Base-by-base conservation (phyloP, 2,113 vertebrate genomes). In the Cacatua alba region DNA sequence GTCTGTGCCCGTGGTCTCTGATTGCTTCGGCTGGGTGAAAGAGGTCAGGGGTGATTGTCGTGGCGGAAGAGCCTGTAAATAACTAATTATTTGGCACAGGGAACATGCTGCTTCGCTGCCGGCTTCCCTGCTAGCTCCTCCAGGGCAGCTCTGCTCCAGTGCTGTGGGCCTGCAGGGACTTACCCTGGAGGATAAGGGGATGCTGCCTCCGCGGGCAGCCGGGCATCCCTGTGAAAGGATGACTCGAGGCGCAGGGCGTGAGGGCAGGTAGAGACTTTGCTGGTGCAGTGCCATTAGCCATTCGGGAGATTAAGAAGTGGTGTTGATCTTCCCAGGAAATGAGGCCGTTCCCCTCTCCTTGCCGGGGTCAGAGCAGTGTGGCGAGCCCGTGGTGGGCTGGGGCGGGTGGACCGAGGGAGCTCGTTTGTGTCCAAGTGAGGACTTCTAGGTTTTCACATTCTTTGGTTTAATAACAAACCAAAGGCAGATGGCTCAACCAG, bases 31-130 rank as follows among this genome's bases (percentile, higher is more conserved):
- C 88, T 52, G 87, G 33, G 21, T 64, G 90, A 84, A 88, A 59
- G 60, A 94, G 95, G 96, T 95, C 92, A 97, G 86, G 89, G 95
- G 90, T 88, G 82, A 63, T 17, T 57, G 67, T n/a, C 9, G 63
- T 49, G 72, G 76, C 43, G 75, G 94, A 97, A 70, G 86, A 46
- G 77, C 80, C 87, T 77, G 91, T 94, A 88, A 95, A 86, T 76
- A 93, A 94, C 92, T 91, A 59, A 92, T 97, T 83, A 94, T 89
- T 97, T 80, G 74, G 71, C 26, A 20, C 29, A 46, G 86, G 78
- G 78, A 92, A 62, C 2, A 8, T 39, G 90, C 19, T 14, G 86
- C 86, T 49, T 70, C 25, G 64, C 48, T 2, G 7, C 46, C 7
- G 25, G 17, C 72, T 33, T 37, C 33, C 43, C 53, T 6, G 18